A percentile compares a stretch with the other conserved stretches of the same genome.
These are phyloP conservation scores for Baronia brevicornis DNA, from an alignment of 2,888 invertebrate genomes.

Conservation along the genomic window DNA sequence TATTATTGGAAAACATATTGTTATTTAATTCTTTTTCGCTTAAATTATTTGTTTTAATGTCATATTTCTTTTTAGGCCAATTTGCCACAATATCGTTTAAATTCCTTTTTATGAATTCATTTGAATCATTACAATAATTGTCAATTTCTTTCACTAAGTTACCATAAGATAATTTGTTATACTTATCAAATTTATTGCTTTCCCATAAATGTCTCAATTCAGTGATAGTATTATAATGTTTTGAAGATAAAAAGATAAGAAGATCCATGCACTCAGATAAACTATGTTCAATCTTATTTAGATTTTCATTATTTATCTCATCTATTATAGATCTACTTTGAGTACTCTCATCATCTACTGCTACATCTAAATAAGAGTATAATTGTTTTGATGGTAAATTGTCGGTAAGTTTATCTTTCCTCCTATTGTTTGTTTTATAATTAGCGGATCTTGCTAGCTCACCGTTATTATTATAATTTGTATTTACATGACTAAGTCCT, in stretches of 20 bases:
- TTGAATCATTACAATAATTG: not conserved
- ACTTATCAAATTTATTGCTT: constrained; percentile 1
- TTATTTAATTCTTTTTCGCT: too few species aligned
- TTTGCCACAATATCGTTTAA: not conserved
- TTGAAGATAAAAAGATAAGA: not conserved
- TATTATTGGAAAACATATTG: too few species aligned
- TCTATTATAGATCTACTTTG: not conserved
- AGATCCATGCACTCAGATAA: constrained; percentile 2
- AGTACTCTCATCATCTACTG: not conserved
- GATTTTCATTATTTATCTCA: not conserved
- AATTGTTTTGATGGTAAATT: too few species aligned
- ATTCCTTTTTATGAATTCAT: not conserved
- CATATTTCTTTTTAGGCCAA: not conserved
- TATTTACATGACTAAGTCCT: too few species aligned
- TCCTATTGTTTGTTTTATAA: too few species aligned
- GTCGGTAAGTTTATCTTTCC: too few species aligned
- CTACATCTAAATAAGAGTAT: too few species aligned
- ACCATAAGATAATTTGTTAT: not conserved
- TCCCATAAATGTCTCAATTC: not conserved
- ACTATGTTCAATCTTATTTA: not conserved
- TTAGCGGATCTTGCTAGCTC: too few species aligned
- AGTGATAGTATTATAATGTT: constrained; percentile 1
- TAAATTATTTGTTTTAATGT: not conserved
- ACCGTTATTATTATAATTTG: not conserved
- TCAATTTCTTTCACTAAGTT: not conserved